Conservation (phyloP, 2,888 invertebrate species). For the Eremobia ochroleuca region DNA sequence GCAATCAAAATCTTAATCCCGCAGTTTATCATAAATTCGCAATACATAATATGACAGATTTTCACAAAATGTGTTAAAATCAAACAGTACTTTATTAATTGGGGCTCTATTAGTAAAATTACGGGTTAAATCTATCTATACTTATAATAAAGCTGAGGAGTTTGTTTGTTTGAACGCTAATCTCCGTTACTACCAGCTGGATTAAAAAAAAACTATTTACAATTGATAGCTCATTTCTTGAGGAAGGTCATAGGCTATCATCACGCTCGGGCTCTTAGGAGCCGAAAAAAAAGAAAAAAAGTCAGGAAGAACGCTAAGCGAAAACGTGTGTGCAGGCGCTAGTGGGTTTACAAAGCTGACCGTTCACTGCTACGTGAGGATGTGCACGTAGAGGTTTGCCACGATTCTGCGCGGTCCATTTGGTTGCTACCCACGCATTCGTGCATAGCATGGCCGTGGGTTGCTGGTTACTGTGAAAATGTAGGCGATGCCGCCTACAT, state of each 20-base stretch:
- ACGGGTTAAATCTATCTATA: neutral
- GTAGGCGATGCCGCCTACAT: neutral
- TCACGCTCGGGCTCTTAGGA: no score
- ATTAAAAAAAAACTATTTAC: no score
- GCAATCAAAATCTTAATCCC: slow-evolving; percentile 23
- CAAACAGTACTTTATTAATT: neutral
- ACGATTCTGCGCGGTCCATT: neutral
- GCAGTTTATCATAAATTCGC: slow-evolving; percentile 19
- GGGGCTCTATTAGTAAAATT: neutral
- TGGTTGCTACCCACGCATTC: neutral
- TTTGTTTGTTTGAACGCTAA: no score
- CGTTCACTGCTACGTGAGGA: neutral
- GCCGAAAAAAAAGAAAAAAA: no score
- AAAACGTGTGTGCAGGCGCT: no score
- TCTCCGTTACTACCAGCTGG: no score
- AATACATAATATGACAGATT: neutral
- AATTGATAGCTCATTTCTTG: no score
- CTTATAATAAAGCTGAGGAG: no score
- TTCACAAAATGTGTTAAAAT: slow-evolving; percentile 4
- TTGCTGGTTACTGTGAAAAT: no score
- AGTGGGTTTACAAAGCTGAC: neutral
- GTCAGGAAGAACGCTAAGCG: no score
- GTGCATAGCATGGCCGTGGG: neutral
- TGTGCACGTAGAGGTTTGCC: neutral
- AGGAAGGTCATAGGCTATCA: no score